Conservation (phyloP, 92 coral and sea anemone genomes). For the Phymanthus crucifer region DNA sequence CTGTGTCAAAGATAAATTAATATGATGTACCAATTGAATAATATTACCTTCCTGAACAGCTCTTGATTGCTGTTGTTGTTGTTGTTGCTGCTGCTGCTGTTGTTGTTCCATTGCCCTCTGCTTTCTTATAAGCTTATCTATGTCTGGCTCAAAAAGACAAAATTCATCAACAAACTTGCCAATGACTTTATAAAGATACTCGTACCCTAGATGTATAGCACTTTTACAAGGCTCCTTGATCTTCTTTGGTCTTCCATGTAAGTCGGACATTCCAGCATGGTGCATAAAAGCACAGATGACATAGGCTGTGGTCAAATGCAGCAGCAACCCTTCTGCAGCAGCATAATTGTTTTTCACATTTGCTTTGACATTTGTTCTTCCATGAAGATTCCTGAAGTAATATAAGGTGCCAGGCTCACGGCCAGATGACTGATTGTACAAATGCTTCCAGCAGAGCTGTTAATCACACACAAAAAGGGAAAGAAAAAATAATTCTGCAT, state of each 20-base stretch:
- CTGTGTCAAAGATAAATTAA: no score
- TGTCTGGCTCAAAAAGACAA: constrained; percentile 15
- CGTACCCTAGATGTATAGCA: background rate
- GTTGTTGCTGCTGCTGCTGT: no score
- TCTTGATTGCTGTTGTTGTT: no score
- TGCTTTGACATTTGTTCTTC: constrained; percentile 36
- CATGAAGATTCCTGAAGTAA: constrained; percentile 38
- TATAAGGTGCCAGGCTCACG: constrained; percentile 36
- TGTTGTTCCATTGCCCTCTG: no score
- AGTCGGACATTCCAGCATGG: constrained; percentile 7
- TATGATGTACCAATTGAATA: no score
- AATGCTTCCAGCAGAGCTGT: constrained; percentile 47
- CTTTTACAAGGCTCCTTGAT: constrained; percentile 6
- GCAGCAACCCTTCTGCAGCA: constrained; percentile 32
- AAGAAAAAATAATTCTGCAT: no score
- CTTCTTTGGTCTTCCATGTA: background rate
- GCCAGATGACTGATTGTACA: constrained; percentile 34
- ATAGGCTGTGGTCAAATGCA: constrained; percentile 35
- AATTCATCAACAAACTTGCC: constrained; percentile 38
- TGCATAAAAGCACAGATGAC: constrained; percentile 31
- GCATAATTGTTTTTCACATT: constrained; percentile 45
- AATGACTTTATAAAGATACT: constrained; percentile 15
- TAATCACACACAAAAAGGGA: background rate
- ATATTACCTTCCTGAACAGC: no score
- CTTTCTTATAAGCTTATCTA: constrained; percentile 2